A percentile compares a stretch with the other conserved stretches of the same genome.
These are phyloP conservation scores for Apantesis nais DNA, from an alignment of 2,888 invertebrate species.

Conservation along the genomic window DNA sequence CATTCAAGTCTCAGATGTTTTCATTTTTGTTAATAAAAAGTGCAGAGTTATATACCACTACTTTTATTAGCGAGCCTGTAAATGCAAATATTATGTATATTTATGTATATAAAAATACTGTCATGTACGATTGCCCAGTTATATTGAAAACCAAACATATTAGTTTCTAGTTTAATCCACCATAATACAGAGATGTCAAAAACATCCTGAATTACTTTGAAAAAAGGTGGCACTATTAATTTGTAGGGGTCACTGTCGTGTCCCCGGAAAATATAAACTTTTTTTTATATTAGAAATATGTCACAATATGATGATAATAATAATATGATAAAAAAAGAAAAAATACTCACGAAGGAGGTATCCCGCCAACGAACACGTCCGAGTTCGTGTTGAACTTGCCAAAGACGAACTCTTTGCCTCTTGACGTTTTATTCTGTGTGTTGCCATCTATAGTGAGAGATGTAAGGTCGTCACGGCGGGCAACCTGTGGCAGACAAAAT, in stretches of 20 bases:
- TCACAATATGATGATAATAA: not conserved
- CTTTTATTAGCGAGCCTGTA: not conserved
- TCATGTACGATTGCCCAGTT: not conserved
- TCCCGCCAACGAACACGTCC: conserved; percentile 98
- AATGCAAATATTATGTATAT: too few relatives aligned
- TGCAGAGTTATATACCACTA: not conserved
- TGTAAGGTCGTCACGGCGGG: conserved; percentile 93
- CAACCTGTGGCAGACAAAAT: conserved; percentile 73
- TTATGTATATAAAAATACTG: not conserved
- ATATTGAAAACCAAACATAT: too few relatives aligned
- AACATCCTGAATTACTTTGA: not conserved
- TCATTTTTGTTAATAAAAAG: not conserved
- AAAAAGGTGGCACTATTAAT: not conserved
- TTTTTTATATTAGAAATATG: not conserved
- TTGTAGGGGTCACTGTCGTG: too few relatives aligned
- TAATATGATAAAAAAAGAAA: not conserved
- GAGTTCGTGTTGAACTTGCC: conserved; percentile 95
- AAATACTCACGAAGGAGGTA: conserved; percentile 92
- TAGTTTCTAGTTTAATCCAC: too few relatives aligned
- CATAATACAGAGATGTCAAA: too few relatives aligned
- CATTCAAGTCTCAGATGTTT: not conserved
- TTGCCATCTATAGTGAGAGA: conserved; percentile 94
- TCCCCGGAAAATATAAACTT: not conserved
- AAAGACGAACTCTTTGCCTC: conserved; percentile 95
- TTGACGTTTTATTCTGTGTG: conserved; percentile 91